Evolutionary conservation across 1,140 invertebrate genomes (phyloP).

Genomic region (Zophobas atratus): DNA sequence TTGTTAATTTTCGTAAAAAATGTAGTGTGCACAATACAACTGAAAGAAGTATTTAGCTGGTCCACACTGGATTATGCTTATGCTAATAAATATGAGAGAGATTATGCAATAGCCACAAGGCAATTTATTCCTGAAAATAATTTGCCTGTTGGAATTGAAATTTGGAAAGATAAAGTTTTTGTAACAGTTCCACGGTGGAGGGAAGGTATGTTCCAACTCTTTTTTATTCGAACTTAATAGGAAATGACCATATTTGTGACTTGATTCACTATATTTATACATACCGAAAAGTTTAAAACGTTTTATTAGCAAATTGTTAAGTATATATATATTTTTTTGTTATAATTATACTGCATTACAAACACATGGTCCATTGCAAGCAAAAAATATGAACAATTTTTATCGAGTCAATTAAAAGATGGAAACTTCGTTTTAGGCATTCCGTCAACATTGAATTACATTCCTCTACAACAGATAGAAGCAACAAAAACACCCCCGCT

Average conservation of each 20-base stretch:
- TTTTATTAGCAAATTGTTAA: too few relatives aligned
- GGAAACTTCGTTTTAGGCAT: conserved; percentile 73
- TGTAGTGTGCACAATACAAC: conserved; percentile 61
- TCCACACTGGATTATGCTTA: conserved; percentile 83
- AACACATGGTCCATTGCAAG: too few relatives aligned
- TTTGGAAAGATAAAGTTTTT: conserved; percentile 84
- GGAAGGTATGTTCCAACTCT: conserved; percentile 56
- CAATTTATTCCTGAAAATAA: conserved; percentile 81
- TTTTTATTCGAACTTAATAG: not conserved
- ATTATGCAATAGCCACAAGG: conserved; percentile 75
- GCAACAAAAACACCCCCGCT: conserved; percentile 79
- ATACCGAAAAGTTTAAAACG: too few relatives aligned
- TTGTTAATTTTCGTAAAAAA: conserved; percentile 24
- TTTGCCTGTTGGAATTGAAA: conserved; percentile 84
- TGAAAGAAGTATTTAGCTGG: conserved; percentile 82
- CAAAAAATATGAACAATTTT: too few relatives aligned
- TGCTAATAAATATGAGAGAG: conserved; percentile 73
- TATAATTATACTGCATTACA: too few relatives aligned
- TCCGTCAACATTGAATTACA: conserved; percentile 85
- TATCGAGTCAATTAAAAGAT: too few relatives aligned
- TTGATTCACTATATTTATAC: too few relatives aligned
- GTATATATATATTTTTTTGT: too few relatives aligned
- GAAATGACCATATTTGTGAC: too few relatives aligned
- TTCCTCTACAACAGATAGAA: conserved; percentile 75
- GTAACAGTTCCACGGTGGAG: conserved; percentile 84